Conservation (phyloP, 2,888 invertebrate species). For the Antheraea yamamai region DNA sequence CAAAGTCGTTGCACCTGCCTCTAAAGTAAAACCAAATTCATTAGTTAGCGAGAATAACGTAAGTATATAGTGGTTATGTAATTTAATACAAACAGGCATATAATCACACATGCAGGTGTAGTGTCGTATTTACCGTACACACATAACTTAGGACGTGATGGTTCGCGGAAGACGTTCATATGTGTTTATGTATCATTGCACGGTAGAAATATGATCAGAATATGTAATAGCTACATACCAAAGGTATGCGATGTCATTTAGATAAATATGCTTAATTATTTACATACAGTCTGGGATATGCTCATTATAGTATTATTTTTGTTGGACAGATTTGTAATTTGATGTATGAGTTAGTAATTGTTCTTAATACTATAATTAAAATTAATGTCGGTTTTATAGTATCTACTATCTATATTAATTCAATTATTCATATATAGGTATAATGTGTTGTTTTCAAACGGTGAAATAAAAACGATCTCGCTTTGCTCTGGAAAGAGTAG, state of each 20-base stretch:
- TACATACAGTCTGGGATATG: not conserved
- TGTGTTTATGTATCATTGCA: conserved; percentile 45
- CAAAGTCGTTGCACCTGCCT: not conserved
- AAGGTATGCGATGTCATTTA: conserved; percentile 41
- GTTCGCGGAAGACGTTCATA: conserved; percentile 42
- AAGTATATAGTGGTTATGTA: conserved; percentile 19
- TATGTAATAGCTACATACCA: conserved; percentile 47
- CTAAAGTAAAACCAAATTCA: not conserved
- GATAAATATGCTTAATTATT: conserved; percentile 30
- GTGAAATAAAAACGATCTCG: too few relatives aligned
- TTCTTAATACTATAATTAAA: too few relatives aligned
- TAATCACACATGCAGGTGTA: not conserved
- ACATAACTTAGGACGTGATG: conserved; percentile 39
- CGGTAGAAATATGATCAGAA: conserved; percentile 65
- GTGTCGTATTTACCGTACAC: conserved; percentile 29
- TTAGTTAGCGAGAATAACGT: not conserved
- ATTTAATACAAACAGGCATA: conserved; percentile 5
- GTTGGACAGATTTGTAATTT: not conserved
- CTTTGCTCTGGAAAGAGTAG: too few relatives aligned
- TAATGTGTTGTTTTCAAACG: too few relatives aligned
- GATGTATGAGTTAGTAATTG: not conserved
- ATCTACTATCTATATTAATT: too few relatives aligned
- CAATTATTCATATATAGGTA: too few relatives aligned
- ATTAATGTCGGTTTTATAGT: too few relatives aligned
- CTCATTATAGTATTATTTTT: not conserved